Base-by-base conservation (phyloP, 1,140 invertebrate genomes). In the Drosophila kikkawai region DNA sequence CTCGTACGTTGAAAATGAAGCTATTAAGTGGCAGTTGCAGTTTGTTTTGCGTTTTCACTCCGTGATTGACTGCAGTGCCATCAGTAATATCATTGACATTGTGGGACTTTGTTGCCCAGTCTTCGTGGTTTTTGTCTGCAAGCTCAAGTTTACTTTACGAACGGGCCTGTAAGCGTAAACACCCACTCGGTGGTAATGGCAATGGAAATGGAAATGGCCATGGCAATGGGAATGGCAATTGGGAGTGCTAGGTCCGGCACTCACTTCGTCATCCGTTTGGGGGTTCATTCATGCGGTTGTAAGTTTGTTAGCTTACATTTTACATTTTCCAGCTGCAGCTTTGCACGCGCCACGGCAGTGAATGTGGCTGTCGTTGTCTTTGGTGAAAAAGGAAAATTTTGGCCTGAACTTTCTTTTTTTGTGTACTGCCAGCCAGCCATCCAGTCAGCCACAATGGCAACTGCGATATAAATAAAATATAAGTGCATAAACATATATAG, bases 381-480 rank as follows among this genome's bases (percentile, higher is more conserved):
- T 81, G 63, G 45, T 51, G 53, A 90, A 90, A 90, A 90, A 82
- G 82, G 90, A 91, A 90, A 85, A 79, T 80, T 76, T 82, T 74
- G 82, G 56, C 86, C 78, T 85, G 81, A 90, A 90, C 85, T 90
- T 90, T 90, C 85, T 90, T 90, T 90, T 87, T 85, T 79, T 77
- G 75, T 77, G 63, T 77, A 79, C 66, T 71, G 80, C 69, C 22
- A 60, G 55, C 77, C 68, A 47, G 42, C n/a, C n/a, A 41, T 13
- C 17, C 44, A 47, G 45, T 22, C 45, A 75, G 64, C 63, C 74
- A 56, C 67, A 78, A 36, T 79, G 57, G 47, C 74, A 83, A 84
- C 83, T 73, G 63, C 75, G 73, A 79, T 81, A 91, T 84, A 79
- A 84, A 91, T 91, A 91, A 90, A 80, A 82, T 79, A 79, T 86